Percentiles rank a stretch among this genome's conserved stretches.
Conservation (phyloP, 2,888 invertebrate genomes). For the Drosophila neotestacea region DNA sequence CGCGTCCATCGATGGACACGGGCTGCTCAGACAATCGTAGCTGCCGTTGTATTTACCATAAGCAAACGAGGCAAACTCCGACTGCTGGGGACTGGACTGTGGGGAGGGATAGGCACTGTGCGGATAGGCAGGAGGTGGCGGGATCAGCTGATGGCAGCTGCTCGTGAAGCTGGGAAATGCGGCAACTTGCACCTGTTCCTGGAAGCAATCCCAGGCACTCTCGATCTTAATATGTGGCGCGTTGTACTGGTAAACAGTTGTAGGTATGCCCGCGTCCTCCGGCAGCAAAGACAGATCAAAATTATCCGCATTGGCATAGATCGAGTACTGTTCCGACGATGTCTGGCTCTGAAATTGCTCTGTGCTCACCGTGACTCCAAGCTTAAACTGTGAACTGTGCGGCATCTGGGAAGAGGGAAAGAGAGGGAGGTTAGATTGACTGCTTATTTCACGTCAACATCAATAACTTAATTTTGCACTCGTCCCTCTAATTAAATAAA, state of each 20-base stretch:
- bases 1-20: slow-evolving; percentile 83
- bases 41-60: slow-evolving; percentile 62
- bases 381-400: slow-evolving; percentile 64
- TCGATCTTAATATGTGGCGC: slow-evolving; percentile 84
- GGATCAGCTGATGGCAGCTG: slow-evolving; percentile 66
- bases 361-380: slow-evolving; percentile 48
- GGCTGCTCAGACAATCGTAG: slow-evolving; percentile 80
- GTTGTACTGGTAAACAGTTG: slow-evolving; percentile 80
- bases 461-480: slow-evolving; percentile 26
- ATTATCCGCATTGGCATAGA: slow-evolving; percentile 87
- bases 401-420: slow-evolving; percentile 64
- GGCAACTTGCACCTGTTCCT: slow-evolving; percentile 43
- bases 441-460: slow-evolving; percentile 45
- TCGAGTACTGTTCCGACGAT: slow-evolving; percentile 77
- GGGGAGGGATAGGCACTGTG: slow-evolving; percentile 82
- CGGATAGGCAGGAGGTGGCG: slow-evolving; percentile 80
- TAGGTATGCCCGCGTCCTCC: slow-evolving; percentile 84
- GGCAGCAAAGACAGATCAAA: slow-evolving; percentile 91
- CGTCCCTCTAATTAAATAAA: slow-evolving; percentile 51
- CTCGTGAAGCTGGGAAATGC: slow-evolving; percentile 36
- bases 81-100: slow-evolving; percentile 83
- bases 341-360: slow-evolving; percentile 62
- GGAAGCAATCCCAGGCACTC: slow-evolving; percentile 77
- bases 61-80: slow-evolving; percentile 74
- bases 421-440: slow-evolving; percentile 10